phyloP scores from a whole-genome alignment of 2,113 vertebrate genomes.

The Gymnogyps californianus region DNA sequence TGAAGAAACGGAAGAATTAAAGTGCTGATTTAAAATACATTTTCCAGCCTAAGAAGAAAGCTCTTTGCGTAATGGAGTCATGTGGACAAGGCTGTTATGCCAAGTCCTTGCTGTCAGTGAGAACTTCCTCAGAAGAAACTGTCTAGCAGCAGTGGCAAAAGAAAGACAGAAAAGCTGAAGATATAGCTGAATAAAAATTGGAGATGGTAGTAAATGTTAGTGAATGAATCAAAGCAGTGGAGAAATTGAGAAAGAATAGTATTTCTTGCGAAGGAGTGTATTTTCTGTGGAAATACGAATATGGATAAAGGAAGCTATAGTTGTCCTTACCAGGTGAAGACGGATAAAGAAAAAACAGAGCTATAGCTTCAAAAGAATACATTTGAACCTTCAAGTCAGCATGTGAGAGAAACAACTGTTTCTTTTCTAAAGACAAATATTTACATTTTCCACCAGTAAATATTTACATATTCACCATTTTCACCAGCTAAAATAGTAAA shows the following conservation, averaged over 20 bases:
- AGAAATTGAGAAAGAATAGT: neutral
- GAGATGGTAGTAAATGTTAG: neutral
- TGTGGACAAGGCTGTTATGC: neutral
- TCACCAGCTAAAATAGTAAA: neutral
- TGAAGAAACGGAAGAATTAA: neutral
- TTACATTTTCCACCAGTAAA: neutral
- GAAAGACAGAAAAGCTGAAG: neutral
- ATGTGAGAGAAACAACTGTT: neutral
- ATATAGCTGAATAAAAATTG: neutral
- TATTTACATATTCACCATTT: too few species aligned
- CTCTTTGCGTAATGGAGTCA: neutral
- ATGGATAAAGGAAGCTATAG: neutral
- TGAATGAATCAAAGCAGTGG: neutral
- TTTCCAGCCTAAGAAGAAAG: neutral
- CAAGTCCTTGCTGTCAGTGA: neutral
- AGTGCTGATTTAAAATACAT: neutral
- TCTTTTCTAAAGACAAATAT: neutral
- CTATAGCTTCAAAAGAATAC: neutral
- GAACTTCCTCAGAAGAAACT: neutral
- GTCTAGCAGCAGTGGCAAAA: neutral
- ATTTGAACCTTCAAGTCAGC: neutral
- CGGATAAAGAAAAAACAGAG: neutral
- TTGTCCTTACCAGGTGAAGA: neutral
- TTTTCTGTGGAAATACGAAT: neutral
- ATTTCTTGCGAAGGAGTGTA: neutral